A percentile compares a stretch with the other conserved stretches of the same genome.
phyloP scores from a whole-genome alignment of 2,797 vertebrate species.

The Pantherophis alleghaniensis region DNA sequence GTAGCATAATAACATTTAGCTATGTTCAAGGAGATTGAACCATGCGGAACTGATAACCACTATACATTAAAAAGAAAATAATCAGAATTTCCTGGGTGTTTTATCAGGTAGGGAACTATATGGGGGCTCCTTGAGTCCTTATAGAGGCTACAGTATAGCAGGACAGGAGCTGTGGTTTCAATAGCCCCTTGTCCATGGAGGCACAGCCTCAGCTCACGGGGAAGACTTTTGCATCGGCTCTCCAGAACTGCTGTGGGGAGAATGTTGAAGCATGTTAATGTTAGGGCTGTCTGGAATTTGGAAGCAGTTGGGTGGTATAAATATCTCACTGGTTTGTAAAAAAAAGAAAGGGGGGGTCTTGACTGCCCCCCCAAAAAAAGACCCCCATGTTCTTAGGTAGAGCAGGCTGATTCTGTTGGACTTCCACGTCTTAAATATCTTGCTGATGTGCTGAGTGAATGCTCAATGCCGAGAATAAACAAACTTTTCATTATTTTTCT shows the following conservation, averaged over 20 bases:
- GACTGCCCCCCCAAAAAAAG: neutral
- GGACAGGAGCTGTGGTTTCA: neutral
- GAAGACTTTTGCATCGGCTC: neutral
- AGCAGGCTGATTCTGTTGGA: neutral
- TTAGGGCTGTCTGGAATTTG: neutral
- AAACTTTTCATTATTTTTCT: slow-evolving; percentile 48
- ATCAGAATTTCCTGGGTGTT: neutral
- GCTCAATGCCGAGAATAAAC: rapidly evolving
- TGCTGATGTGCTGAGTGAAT: neutral
- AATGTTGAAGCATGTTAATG: neutral
- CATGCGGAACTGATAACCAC: neutral
- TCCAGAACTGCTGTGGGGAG: neutral
- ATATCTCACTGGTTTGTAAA: neutral
- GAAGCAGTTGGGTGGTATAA: neutral
- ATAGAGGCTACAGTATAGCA: neutral
- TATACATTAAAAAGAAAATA: neutral
- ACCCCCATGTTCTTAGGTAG: neutral
- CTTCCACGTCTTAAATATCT: neutral
- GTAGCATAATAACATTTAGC: neutral
- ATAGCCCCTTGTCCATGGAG: neutral
- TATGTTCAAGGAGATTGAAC: neutral
- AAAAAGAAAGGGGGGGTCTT: neutral
- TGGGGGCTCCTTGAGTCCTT: neutral
- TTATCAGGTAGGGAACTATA: neutral
- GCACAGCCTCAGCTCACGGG: neutral